These are phyloP conservation scores for Tangachromis dhanisi DNA, from an alignment of 2,113 vertebrate species.

Conservation along the genomic window DNA sequence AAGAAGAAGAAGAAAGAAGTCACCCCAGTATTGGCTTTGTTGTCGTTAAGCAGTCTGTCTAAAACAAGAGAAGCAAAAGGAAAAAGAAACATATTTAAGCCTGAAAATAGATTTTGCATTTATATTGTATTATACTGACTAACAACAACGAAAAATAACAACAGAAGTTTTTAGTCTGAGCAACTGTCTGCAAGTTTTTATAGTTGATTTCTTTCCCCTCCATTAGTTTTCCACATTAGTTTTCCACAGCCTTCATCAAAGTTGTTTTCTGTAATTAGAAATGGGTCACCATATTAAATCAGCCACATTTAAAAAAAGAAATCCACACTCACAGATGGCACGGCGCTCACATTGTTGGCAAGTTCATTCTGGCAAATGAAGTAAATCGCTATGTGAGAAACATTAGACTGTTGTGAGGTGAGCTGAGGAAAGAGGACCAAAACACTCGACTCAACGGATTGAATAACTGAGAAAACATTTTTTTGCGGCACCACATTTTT, in stretches of 20 bases:
- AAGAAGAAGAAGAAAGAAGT: neutral
- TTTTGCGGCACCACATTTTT: neutral
- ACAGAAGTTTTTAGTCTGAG: neutral
- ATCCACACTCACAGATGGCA: neutral
- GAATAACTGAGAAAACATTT: neutral
- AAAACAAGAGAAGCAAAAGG: neutral
- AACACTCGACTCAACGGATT: neutral
- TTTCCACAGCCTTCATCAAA: neutral
- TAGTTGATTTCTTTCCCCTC: neutral
- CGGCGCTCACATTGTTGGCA: neutral
- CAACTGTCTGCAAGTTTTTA: neutral
- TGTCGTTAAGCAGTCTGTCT: neutral
- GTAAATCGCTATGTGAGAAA: neutral
- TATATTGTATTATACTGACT: neutral
- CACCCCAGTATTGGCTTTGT: neutral
- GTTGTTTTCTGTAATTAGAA: neutral
- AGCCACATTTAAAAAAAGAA: neutral
- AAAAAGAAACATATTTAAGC: neutral
- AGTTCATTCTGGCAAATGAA: neutral
- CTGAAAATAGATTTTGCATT: neutral
- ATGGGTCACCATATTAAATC: neutral
- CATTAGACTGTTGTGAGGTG: neutral
- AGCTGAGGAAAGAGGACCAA: neutral
- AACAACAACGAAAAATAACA: neutral
- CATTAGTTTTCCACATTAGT: neutral